phyloP scores from a whole-genome alignment of 2,113 vertebrate species.

The Cochlearius cochlearius region DNA sequence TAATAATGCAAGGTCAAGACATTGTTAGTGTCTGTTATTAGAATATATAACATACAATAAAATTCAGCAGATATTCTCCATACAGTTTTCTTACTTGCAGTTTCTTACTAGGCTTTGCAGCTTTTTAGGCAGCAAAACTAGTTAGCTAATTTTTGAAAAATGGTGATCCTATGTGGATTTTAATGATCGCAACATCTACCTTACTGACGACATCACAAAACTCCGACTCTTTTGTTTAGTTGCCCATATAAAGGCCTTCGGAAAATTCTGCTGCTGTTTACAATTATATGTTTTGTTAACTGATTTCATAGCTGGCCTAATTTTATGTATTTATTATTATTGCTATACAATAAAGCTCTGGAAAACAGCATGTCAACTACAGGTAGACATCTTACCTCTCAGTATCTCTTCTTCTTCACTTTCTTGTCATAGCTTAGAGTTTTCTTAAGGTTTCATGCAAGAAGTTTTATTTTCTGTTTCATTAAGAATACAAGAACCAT shows the following conservation, averaged over 20 bases:
- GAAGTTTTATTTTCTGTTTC: background rate
- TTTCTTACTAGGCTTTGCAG: background rate
- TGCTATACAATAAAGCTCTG: background rate
- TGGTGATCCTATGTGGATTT: background rate
- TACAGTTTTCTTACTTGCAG: background rate
- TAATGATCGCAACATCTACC: background rate
- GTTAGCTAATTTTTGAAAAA: background rate
- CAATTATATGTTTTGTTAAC: background rate
- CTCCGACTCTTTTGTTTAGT: background rate
- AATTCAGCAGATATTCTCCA: background rate
- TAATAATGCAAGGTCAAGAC: background rate
- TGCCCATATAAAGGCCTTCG: background rate
- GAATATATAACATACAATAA: background rate
- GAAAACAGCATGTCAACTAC: background rate
- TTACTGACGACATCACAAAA: background rate
- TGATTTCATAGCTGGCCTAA: background rate
- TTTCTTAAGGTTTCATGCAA: background rate
- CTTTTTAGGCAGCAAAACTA: background rate
- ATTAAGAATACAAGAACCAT: background rate
- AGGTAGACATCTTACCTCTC: background rate
- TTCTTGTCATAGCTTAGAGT: background rate
- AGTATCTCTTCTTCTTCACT: background rate
- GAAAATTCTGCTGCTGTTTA: background rate
- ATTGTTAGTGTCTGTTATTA: background rate
- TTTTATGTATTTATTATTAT: background rate